Evolutionary conservation across 2,797 vertebrate genomes (phyloP), one percentile per base, ranked within the genome.

Genomic region (Pangasius mekongensis): DNA sequence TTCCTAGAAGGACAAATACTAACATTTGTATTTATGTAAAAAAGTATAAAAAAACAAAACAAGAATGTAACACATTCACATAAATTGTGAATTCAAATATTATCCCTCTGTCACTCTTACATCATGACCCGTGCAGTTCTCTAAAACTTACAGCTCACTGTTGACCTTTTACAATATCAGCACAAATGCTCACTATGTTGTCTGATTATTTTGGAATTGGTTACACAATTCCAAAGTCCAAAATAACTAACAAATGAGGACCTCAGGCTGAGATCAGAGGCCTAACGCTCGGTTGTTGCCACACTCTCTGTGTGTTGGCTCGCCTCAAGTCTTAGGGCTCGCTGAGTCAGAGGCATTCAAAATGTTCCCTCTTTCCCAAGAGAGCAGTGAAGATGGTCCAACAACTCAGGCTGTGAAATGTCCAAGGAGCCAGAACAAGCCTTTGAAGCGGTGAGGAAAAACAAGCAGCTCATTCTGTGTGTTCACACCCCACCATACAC

Each of bases 261-360:
- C 69, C 83, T 60, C 87, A 88, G 83, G 83, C 87, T 88, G 87
- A 88, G 87, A 88, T 88, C 87, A 88, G 74, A 88, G 87, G 39
- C 49, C 20, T 77, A 27, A 71, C 49, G 0, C 49, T 47, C 13
- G 13, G 62, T 69, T 60, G 66, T 64, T 66, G 74, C 82, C 77
- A 67, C 87, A 33, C 64, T 47, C 24, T 69, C 64, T 30, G 20
- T 47, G 33, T 87, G 78, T 39, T 36, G 60, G 77, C 54, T 64
- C 33, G 67, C 67, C 66, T 52, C 58, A 64, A 49, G 47, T 83
- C 69, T 83, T 66, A 43, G 30, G 24, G 71, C 80, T 87, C 27
- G 36, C 58, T 86, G 47, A 77, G 60, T 62, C 30, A 82, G n/a
- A 39, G 77, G 33, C 54, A 86, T 82, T 66, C 10, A 58, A 80